Evolutionary conservation across 2,797 vertebrate species (phyloP).

Genomic region (Melanotaenia trifasciata): DNA sequence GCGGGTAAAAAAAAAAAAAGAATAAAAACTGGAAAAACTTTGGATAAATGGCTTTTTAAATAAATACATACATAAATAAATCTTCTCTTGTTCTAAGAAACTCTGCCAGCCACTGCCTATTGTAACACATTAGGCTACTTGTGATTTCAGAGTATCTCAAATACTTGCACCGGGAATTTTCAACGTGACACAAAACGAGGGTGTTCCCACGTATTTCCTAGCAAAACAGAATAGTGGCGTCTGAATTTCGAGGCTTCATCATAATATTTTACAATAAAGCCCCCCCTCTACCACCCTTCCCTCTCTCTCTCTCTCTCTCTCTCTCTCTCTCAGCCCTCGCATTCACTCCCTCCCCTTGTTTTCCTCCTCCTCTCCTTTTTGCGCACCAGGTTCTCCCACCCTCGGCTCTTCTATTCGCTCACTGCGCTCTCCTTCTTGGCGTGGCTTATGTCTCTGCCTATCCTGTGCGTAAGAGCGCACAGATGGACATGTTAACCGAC

Average conservation of each 20-base stretch:
- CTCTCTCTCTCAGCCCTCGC: conserved; percentile 34
- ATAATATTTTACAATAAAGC: conserved; percentile 48
- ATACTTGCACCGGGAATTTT: conserved; percentile 41
- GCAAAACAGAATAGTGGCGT: conserved; percentile 39
- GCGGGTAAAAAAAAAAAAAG: too few species aligned
- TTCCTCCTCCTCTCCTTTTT: conserved; percentile 65
- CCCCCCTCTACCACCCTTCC: conserved; percentile 8
- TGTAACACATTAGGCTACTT: conserved; percentile 40
- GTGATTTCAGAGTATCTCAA: conserved; percentile 38
- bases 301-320: conserved; percentile 13
- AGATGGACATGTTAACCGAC: conserved; percentile 62
- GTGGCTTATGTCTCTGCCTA: conserved; percentile 68
- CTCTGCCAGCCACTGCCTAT: conserved; percentile 23
- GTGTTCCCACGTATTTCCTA: conserved; percentile 51
- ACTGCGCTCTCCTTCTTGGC: conserved; percentile 71
- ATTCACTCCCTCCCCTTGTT: conserved; percentile 43
- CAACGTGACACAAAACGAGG: conserved; percentile 8
- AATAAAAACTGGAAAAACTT: background rate
- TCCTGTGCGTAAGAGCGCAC: conserved; percentile 77
- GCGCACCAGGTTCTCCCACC: conserved; percentile 75
- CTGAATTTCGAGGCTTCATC: conserved; percentile 40
- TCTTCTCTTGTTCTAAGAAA: conserved; percentile 5
- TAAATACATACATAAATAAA: too few species aligned
- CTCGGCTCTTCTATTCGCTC: conserved; percentile 71
- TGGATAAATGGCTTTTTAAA: conserved; percentile 1